Evolutionary conservation across 2,797 vertebrate genomes (phyloP).

Genomic region (Iguana delicatissima): DNA sequence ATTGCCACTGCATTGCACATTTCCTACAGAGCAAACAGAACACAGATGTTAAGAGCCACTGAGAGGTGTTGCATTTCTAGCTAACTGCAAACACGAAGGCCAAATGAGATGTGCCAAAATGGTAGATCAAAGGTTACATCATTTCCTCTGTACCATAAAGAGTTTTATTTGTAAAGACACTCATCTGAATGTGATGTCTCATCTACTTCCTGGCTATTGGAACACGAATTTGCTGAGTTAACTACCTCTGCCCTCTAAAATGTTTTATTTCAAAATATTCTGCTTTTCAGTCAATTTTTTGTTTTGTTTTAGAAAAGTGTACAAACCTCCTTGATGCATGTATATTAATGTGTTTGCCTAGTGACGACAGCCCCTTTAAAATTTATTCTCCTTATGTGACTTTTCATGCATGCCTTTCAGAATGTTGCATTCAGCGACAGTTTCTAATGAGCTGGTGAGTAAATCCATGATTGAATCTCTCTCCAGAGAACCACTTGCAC

Average conservation of each 20-base stretch:
- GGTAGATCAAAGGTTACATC: slow-evolving; percentile 55
- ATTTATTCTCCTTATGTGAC: slow-evolving; percentile 78
- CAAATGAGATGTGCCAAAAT: slow-evolving; percentile 59
- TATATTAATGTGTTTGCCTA: slow-evolving; percentile 79
- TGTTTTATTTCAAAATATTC: slow-evolving; percentile 81
- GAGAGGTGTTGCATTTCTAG: slow-evolving; percentile 73
- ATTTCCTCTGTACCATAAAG: slow-evolving; percentile 68
- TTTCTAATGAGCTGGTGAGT: slow-evolving; percentile 82
- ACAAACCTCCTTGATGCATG: slow-evolving; percentile 78
- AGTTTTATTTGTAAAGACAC: slow-evolving; percentile 71
- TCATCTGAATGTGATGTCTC: slow-evolving; percentile 67
- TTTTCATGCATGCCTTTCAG: slow-evolving; percentile 79
- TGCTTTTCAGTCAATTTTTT: slow-evolving; percentile 71
- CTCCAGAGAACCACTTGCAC: slow-evolving; percentile 72
- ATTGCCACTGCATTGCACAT: slow-evolving; percentile 68
- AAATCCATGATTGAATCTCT: slow-evolving; percentile 75
- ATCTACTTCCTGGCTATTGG: slow-evolving; percentile 74
- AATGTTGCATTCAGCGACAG: slow-evolving; percentile 74
- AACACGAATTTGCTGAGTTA: slow-evolving; percentile 73
- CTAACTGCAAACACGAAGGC: slow-evolving; percentile 73
- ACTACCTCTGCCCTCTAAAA: slow-evolving; percentile 75
- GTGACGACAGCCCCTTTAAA: slow-evolving; percentile 74
- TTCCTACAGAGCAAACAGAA: slow-evolving; percentile 72
- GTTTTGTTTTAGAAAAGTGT: slow-evolving; percentile 72
- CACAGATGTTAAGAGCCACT: not conserved